A percentile compares a stretch with the other conserved stretches of the same genome.
Conservation (phyloP, 2,797 vertebrate genomes). For the Sylvia borin region DNA sequence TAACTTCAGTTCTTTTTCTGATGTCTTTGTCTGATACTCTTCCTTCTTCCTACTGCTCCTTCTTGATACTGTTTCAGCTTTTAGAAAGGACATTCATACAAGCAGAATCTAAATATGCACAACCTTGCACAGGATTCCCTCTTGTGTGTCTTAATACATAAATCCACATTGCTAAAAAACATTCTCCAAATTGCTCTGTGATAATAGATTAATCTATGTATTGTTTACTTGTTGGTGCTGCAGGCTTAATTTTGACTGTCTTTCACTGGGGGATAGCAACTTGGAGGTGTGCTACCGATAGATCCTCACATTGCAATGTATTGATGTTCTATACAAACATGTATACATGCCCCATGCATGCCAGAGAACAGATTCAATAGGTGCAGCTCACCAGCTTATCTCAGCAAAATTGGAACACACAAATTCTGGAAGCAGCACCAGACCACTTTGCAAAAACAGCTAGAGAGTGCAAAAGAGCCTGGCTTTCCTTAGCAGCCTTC, state of each 20-base stretch:
- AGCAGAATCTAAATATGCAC: neutral
- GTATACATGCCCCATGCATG: rapidly evolving
- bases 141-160: neutral
- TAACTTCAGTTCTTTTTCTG: neutral
- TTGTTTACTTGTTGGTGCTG: neutral
- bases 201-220: neutral
- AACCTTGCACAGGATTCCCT: neutral
- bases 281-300: neutral
- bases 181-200: neutral
- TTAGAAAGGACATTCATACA: neutral
- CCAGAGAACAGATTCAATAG: neutral
- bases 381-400: neutral
- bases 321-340: neutral
- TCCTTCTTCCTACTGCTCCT: neutral
- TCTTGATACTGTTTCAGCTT: neutral
- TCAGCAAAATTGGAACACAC: neutral
- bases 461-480: neutral
- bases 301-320: neutral
- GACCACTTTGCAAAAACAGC: neutral
- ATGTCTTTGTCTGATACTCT: neutral
- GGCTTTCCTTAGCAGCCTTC: neutral
- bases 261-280: neutral
- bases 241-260: neutral
- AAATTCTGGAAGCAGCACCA: neutral
- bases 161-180: neutral